phyloP scores from a whole-genome alignment of 2,797 vertebrate genomes.

The Echiichthys vipera region DNA sequence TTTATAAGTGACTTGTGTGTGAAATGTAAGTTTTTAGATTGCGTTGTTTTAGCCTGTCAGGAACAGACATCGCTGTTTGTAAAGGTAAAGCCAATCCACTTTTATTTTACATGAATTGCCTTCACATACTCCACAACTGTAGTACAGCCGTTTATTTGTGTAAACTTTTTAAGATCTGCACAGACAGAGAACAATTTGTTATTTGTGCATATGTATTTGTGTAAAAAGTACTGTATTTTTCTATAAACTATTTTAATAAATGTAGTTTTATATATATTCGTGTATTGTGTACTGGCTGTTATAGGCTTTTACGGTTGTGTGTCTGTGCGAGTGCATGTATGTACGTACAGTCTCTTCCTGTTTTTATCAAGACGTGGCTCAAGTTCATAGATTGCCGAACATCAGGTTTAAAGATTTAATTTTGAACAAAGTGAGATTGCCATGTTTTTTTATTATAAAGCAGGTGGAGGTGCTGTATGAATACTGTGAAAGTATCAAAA shows the following conservation, averaged over 20 bases:
- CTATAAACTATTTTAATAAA: conserved; percentile 70
- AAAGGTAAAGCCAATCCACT: neutral
- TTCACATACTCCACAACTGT: neutral
- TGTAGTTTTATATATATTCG: conserved; percentile 31
- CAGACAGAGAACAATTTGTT: neutral
- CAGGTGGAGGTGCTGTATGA: no score
- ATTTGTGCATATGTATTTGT: conserved; percentile 44
- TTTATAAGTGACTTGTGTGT: neutral
- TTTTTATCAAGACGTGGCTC: neutral
- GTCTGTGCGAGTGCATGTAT: no score
- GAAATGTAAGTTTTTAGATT: neutral
- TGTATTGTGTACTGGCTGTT: neutral
- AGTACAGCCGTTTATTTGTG: neutral
- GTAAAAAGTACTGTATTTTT: conserved; percentile 70
- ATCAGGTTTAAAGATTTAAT: neutral
- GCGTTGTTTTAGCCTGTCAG: neutral
- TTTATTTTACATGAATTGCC: neutral
- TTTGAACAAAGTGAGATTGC: no score
- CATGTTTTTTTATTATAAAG: no score
- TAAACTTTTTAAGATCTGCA: neutral
- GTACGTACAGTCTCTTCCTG: neutral
- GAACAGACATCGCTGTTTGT: neutral
- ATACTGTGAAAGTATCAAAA: no score
- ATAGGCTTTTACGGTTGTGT: neutral
- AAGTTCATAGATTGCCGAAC: neutral